phyloP scores from a whole-genome alignment of 2,888 invertebrate genomes.

The Cephus pygmeus region DNA sequence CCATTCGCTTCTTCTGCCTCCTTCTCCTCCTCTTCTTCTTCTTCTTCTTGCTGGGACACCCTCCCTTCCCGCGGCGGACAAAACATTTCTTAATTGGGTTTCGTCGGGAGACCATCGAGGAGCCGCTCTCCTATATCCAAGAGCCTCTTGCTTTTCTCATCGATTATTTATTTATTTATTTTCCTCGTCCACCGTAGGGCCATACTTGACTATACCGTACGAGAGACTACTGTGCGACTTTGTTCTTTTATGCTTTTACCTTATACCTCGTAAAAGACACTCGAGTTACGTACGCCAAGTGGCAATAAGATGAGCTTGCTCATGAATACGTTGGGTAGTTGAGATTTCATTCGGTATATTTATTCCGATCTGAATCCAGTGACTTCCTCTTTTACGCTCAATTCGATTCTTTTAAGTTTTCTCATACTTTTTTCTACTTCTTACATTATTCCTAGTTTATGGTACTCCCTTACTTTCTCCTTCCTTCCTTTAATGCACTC shows the following conservation, averaged over 20 bases:
- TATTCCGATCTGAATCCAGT: background rate
- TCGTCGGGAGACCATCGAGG: constrained; percentile 46
- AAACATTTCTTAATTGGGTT: constrained; percentile 67
- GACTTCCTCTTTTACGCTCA: background rate
- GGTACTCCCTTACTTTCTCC: background rate
- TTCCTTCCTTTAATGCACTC: background rate
- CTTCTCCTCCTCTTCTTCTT: constrained; percentile 21
- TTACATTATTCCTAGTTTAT: background rate
- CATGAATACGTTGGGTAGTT: background rate
- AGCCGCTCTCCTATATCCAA: constrained; percentile 32
- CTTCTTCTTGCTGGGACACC: constrained; percentile 24
- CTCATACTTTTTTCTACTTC: background rate
- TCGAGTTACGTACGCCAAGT: background rate
- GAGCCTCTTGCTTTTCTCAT: constrained; percentile 33
- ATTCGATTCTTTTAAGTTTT: background rate
- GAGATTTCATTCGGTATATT: background rate
- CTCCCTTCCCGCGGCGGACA: constrained; percentile 58
- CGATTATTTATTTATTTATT: constrained; percentile 47
- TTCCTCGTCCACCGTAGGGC: constrained; percentile 25
- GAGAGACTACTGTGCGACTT: background rate
- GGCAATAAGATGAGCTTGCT: background rate
- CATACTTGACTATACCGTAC: background rate
- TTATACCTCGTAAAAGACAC: background rate
- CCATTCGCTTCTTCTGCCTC: constrained; percentile 12
- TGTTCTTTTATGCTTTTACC: background rate